phyloP scores from a whole-genome alignment of 2,113 vertebrate species.

The Cryptoleucopteryx plumbea region DNA sequence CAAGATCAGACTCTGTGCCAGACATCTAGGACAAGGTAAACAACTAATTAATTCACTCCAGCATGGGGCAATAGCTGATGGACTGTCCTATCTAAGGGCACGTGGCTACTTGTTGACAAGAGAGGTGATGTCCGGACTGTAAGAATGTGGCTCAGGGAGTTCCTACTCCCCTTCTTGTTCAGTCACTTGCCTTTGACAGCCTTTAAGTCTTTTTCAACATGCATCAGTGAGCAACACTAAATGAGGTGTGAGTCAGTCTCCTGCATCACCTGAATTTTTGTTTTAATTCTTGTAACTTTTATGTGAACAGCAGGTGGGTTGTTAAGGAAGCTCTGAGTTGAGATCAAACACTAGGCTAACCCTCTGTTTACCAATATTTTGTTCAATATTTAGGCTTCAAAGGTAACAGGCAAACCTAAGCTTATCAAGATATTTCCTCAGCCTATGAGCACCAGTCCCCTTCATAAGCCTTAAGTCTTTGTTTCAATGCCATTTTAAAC shows the following conservation, averaged over 20 bases:
- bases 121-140: neutral
- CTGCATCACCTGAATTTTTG: neutral
- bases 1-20: neutral
- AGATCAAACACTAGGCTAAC: neutral
- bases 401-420: neutral
- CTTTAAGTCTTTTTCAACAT: neutral
- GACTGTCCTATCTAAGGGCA: neutral
- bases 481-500: neutral
- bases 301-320: neutral
- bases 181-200: neutral
- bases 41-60: neutral
- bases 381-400: neutral
- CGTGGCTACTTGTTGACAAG: neutral
- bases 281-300: neutral
- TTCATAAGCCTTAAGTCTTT: neutral
- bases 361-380: neutral
- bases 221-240: neutral
- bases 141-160: slow-evolving; percentile 33
- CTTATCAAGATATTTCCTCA: neutral
- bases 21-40: slow-evolving; percentile 10
- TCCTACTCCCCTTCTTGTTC: neutral
- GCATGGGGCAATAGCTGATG: neutral
- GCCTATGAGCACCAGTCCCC: neutral
- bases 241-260: neutral
- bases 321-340: neutral